These are phyloP conservation scores for Daboia siamensis DNA, from an alignment of 2,113 vertebrate species.

Conservation along the genomic window DNA sequence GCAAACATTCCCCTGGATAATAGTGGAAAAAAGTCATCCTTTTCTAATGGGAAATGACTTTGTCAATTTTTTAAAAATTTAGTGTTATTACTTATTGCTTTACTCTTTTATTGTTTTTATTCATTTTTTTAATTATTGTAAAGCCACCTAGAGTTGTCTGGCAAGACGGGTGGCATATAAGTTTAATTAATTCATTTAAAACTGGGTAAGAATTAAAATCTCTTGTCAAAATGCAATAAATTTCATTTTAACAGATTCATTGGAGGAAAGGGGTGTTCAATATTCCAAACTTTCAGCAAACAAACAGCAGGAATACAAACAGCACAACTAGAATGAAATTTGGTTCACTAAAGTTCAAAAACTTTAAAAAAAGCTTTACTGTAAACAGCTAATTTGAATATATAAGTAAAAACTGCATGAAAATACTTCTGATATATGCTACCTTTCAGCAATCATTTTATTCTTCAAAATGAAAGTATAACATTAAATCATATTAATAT, in stretches of 20 bases:
- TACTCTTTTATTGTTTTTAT: not conserved
- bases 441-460: not conserved
- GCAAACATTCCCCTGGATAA: not conserved
- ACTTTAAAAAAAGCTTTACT: not conserved
- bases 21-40: not conserved
- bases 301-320: not conserved
- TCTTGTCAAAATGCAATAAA: not conserved
- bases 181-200: not conserved
- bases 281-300: not conserved
- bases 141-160: not conserved
- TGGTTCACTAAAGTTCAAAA: not conserved
- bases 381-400: not conserved
- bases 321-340: not conserved
- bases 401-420: not conserved
- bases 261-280: not conserved
- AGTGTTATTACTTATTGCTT: not conserved
- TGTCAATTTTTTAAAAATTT: not conserved
- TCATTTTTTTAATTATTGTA: not conserved
- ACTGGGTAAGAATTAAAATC: not conserved
- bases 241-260: not conserved
- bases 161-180: not conserved
- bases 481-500: not conserved
- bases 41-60: not conserved
- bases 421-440: not conserved
- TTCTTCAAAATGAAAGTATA: not conserved